Base-by-base conservation (phyloP, 2,113 vertebrate species). In the Tichodroma muraria region DNA sequence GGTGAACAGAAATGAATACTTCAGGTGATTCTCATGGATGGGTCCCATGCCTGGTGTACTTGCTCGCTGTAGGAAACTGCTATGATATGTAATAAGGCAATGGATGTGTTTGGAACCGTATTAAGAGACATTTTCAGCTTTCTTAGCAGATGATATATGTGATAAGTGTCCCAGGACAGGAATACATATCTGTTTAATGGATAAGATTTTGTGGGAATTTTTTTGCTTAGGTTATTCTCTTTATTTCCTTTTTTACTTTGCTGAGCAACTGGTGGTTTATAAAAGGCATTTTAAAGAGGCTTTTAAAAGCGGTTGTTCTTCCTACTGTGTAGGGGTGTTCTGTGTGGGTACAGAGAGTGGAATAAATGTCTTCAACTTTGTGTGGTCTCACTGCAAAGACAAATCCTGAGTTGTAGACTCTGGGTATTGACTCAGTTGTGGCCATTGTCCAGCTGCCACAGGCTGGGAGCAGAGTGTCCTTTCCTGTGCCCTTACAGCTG, bases 11-110 rank as follows among this genome's bases (percentile, higher is more conserved):
- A 85, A 11, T 30, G 4, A 45, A 22, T 50, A 4, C 2, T 57
- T 77, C 6, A 42, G 50, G 44, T 64, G 20, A 64, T 56, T 30
- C 7, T 60, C 8, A 22, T 8, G 53, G 33, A 37, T 61, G 50
- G 16, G 72, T 27, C 35, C 22, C 21, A 1, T 21, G 16, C 16
- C 49, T 75, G 16, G 13, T 49, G 30, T 37, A 7, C 31, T 56
- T 61, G 10, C 14, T 64, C 0, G 0, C 49, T 42, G 10, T 24
- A 69, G 66, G 25, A 72, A 75, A 53, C 7, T 13, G 1, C 57
- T 60, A 11, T 28, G 24, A 24, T 63, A 7, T 5, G 20, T 37
- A 66, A 11, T 15, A 23, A 69, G 31, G 33, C 15, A 56, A 9
- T 27, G 31, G 45, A 35, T 85, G 19, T n/a, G 17, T 31, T 87